A percentile compares a stretch with the other conserved stretches of the same genome.
phyloP scores from a whole-genome alignment of 1,140 invertebrate genomes.

The Lepidurus apus region DNA sequence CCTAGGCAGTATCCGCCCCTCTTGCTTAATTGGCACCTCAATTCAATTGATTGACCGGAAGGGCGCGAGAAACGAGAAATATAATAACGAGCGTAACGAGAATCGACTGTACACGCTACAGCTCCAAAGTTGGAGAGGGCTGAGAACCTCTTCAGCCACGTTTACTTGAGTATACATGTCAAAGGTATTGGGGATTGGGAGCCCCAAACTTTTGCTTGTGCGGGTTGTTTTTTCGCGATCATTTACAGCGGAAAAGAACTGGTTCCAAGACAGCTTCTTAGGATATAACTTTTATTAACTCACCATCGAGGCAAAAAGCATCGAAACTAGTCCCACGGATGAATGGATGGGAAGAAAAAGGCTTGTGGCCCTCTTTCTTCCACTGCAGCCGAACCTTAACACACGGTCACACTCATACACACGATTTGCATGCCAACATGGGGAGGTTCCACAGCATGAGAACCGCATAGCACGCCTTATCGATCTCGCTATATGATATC shows the following conservation, averaged over 20 bases:
- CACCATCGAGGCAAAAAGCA: background rate
- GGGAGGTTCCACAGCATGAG: background rate
- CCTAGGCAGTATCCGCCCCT: background rate
- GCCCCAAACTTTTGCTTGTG: too few relatives aligned
- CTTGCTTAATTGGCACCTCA: background rate
- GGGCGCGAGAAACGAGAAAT: background rate
- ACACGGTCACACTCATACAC: background rate
- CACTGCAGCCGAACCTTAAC: background rate
- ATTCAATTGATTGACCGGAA: slow-evolving; percentile 22
- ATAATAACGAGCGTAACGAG: slow-evolving; percentile 1
- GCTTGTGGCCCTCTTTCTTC: background rate
- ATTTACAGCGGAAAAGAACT: too few relatives aligned
- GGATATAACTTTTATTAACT: background rate
- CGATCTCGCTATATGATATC: background rate
- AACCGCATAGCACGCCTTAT: slow-evolving; percentile 9
- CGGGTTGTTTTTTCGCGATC: too few relatives aligned
- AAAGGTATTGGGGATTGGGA: too few relatives aligned
- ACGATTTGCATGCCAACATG: slow-evolving; percentile 6
- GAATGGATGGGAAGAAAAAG: background rate
- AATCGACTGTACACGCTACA: background rate
- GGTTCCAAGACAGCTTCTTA: background rate
- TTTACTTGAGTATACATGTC: too few relatives aligned
- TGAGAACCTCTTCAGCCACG: background rate
- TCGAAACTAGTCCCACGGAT: background rate
- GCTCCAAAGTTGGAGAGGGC: background rate